Percentiles rank a stretch among this genome's conserved stretches.
phyloP scores from a whole-genome alignment of 1,140 invertebrate species.

The Arion vulgaris region DNA sequence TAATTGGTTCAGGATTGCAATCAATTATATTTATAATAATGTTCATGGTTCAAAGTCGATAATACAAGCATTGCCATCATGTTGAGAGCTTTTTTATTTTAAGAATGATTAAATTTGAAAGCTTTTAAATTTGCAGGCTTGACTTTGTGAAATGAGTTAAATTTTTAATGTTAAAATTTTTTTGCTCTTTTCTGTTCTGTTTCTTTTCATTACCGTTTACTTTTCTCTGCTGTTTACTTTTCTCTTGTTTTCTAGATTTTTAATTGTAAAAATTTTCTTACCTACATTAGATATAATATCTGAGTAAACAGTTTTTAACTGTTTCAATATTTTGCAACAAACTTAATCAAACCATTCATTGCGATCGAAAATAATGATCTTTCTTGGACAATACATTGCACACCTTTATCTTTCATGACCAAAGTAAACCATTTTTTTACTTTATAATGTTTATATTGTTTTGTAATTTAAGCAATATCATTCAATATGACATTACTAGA shows the following conservation, averaged over 20 bases:
- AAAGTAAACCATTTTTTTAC: too few relatives aligned
- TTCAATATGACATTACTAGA: too few relatives aligned
- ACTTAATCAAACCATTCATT: too few relatives aligned
- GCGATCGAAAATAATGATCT: too few relatives aligned
- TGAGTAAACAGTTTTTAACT: too few relatives aligned
- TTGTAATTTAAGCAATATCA: too few relatives aligned
- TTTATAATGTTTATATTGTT: too few relatives aligned
- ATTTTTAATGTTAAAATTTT: background rate
- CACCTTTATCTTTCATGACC: too few relatives aligned
- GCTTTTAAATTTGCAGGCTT: background rate
- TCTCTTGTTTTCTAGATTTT: background rate
- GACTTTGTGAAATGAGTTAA: background rate
- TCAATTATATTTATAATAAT: conserved; percentile 4
- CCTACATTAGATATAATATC: too few relatives aligned
- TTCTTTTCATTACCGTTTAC: background rate
- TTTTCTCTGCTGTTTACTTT: background rate
- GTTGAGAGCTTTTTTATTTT: background rate
- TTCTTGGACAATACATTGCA: too few relatives aligned
- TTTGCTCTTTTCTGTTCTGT: background rate
- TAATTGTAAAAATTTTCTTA: background rate
- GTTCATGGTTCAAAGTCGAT: background rate
- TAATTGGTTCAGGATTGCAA: background rate
- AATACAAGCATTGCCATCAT: background rate
- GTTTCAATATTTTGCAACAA: too few relatives aligned
- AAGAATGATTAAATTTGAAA: conserved; percentile 11